phyloP scores from a whole-genome alignment of 2,888 invertebrate genomes.

The Eupithecia tripunctaria region DNA sequence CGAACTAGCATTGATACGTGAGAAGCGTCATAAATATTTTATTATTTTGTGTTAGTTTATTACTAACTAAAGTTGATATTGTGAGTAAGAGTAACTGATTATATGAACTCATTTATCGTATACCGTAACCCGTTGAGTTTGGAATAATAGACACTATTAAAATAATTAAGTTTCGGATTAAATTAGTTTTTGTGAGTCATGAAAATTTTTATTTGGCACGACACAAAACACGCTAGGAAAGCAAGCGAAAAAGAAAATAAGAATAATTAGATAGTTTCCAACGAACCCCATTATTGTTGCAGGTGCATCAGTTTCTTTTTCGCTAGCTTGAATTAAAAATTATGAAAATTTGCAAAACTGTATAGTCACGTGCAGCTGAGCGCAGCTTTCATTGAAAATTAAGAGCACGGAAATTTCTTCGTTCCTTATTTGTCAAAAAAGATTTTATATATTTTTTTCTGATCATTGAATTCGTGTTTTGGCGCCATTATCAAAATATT shows the following conservation, averaged over 20 bases:
- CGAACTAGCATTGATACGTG: slow-evolving; percentile 2
- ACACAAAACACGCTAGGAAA: too few species aligned
- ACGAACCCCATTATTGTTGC: neutral
- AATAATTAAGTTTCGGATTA: neutral
- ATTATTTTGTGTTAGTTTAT: neutral
- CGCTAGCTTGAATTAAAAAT: neutral
- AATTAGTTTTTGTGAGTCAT: too few species aligned
- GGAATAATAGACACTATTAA: neutral
- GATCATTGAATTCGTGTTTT: neutral
- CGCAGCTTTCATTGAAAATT: neutral
- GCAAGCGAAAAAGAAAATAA: too few species aligned
- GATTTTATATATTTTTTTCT: neutral
- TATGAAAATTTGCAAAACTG: neutral
- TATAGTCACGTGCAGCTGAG: neutral
- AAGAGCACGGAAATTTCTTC: neutral
- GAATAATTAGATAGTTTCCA: neutral
- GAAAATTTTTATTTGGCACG: too few species aligned
- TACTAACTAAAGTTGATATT: neutral
- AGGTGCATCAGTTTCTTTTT: neutral
- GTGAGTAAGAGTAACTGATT: neutral
- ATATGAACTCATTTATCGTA: neutral
- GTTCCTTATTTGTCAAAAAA: neutral
- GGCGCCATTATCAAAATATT: neutral
- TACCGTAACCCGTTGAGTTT: neutral
- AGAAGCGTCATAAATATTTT: neutral